Evolutionary conservation across 2,113 vertebrate genomes (phyloP), one percentile per base, ranked within the genome.

Genomic region (Lycocorax pyrrhopterus): DNA sequence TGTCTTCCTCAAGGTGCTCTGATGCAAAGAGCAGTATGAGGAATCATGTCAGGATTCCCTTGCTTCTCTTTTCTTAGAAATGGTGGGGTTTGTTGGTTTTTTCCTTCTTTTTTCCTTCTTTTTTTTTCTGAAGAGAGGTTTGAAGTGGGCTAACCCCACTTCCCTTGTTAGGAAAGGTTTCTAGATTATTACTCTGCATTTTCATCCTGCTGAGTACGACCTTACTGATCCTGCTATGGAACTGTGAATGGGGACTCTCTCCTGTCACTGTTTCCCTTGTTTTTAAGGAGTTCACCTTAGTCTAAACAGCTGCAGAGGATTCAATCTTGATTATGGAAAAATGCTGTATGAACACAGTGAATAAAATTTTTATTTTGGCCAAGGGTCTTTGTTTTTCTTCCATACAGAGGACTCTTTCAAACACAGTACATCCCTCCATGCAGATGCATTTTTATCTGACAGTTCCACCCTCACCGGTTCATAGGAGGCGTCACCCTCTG

Each of bases 81-180:
- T n/a, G 1, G 10, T 53, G 55, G 5, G 1, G 4, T 33, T 37
- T 60, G 12, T 15, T 52, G 5, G 0, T 3, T 55, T 69, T 52
- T 52, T 32, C 16, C 16, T 29, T 41, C 1, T 7, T 19, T 10
- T 7, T 17, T 55, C 15, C 16, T 37, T 16, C 4, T 51, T n/a
- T n/a, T 46, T 52, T 29, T 25, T 10, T 2, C 16, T 13, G 5
- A 82, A 67, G 12, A 53, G 29, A 44, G 6, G 2, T 5, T 44
- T 87, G 52, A 74, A 62, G 8, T 0, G 1, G 17, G 13, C 15
- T 59, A 63, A 32, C 4, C 4, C 20, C 16, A 25, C 5, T 71
- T 85, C 25, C 22, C 4, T 29, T 56, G 8, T 23, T 69, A n/a
- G 33, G 33, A 77, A 91, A 33, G 2, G 41, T 52, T 85, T 72